Percentiles rank a stretch among this genome's conserved stretches.
Conservation (phyloP, 1,140 invertebrate genomes). For the Limonius californicus region DNA sequence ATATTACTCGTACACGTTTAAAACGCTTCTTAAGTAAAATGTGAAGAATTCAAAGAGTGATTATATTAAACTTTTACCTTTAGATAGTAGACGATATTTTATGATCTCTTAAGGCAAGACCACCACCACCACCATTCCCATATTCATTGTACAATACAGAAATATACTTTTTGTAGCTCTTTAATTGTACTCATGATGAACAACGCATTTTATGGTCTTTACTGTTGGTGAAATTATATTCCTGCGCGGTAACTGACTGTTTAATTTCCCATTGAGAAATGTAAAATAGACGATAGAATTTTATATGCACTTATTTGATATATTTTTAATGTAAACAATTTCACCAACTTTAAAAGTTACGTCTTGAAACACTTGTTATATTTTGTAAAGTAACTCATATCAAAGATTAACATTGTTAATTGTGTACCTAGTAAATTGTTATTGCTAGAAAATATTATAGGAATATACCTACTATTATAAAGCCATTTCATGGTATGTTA, state of each 20-base stretch:
- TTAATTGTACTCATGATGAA: conserved; percentile 20
- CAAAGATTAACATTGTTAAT: conserved; percentile 44
- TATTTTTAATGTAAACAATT: neutral
- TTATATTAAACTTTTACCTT: conserved; percentile 12
- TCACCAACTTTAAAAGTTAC: conserved; percentile 12
- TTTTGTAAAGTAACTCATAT: conserved; percentile 24
- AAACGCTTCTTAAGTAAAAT: neutral
- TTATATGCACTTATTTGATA: too few species aligned
- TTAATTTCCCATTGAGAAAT: neutral
- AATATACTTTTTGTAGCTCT: conserved; percentile 26
- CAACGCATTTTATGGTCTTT: conserved; percentile 2
- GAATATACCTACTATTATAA: conserved; percentile 38
- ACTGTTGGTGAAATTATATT: conserved; percentile 1
- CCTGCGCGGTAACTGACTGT: neutral
- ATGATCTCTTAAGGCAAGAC: conserved; percentile 16
- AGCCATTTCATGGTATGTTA: conserved; percentile 47
- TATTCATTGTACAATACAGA: conserved; percentile 21
- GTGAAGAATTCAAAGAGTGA: conserved; percentile 11
- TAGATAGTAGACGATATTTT: conserved; percentile 10
- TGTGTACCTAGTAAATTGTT: conserved; percentile 48
- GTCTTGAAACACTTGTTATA: conserved; percentile 18
- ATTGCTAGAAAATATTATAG: conserved; percentile 47
- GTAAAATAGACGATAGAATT: too few species aligned
- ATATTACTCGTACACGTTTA: too few species aligned
- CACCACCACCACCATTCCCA: conserved; percentile 7